A percentile compares a stretch with the other conserved stretches of the same genome.
Conservation (phyloP, 1,140 invertebrate genomes). For the Ylistrum balloti region DNA sequence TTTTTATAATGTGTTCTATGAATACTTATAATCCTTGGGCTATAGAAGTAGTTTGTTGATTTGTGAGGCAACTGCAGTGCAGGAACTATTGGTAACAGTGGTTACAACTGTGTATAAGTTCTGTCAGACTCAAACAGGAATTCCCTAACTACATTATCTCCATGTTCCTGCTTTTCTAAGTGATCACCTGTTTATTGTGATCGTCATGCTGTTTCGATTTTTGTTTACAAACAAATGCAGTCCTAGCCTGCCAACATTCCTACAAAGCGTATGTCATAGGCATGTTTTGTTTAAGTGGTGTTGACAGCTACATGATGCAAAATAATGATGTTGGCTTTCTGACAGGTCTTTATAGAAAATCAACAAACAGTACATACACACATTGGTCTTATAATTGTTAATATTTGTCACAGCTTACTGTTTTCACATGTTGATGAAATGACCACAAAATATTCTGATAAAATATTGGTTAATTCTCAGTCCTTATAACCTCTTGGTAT, state of each 20-base stretch:
- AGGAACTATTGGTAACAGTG: no score
- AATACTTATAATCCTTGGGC: no score
- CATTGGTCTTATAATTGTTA: background rate
- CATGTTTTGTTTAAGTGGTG: constrained; percentile 3
- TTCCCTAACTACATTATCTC: no score
- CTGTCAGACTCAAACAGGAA: no score
- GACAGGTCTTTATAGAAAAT: background rate
- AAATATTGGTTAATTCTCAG: background rate
- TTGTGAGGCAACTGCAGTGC: no score
- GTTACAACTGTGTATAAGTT: no score
- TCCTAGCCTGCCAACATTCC: background rate
- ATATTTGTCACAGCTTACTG: background rate
- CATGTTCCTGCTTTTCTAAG: no score
- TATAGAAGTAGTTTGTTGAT: no score
- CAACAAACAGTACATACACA: background rate
- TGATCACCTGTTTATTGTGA: no score
- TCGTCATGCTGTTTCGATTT: no score
- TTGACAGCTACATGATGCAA: background rate
- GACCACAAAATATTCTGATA: background rate
- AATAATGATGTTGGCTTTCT: background rate
- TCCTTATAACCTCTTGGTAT: background rate
- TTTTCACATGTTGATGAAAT: background rate
- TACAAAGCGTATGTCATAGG: background rate
- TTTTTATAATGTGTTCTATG: no score
- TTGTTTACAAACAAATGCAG: constrained; percentile 15